These are phyloP conservation scores for Pollenia griseotomentosa DNA, from an alignment of 2,888 invertebrate genomes.

Conservation along the genomic window DNA sequence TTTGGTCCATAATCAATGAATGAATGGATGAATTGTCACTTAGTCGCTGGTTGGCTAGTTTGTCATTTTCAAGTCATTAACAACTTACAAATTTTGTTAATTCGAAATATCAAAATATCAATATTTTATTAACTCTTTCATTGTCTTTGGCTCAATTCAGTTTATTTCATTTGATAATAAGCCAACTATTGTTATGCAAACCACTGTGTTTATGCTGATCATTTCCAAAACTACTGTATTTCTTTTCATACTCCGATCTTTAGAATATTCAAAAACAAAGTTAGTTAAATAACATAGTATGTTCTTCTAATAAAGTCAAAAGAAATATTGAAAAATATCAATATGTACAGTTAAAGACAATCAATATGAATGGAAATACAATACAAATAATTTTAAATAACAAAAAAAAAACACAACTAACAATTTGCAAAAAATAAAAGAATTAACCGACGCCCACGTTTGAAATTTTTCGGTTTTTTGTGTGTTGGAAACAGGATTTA, in stretches of 20 bases:
- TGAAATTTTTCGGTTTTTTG: conserved; percentile 1
- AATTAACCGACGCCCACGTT: conserved; percentile 62
- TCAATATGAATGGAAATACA: conserved; percentile 23
- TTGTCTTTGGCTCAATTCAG: neutral
- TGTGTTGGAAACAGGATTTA: conserved; percentile 43
- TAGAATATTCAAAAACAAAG: neutral
- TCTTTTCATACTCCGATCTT: neutral
- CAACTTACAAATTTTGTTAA: conserved; percentile 23
- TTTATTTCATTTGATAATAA: conserved; percentile 6
- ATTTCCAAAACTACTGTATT: conserved; percentile 59
- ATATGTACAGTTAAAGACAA: conserved; percentile 2
- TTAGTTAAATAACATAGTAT: neutral
- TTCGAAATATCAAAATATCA: conserved; percentile 35
- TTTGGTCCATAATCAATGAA: neutral
- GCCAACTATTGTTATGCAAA: conserved; percentile 50
- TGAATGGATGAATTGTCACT: neutral
- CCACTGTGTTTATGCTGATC: conserved; percentile 11
- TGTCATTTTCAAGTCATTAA: neutral
- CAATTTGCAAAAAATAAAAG: conserved; percentile 46
- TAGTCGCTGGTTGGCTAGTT: neutral
- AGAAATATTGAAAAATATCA: conserved; percentile 1
- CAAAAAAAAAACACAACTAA: neutral
- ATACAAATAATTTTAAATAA: conserved; percentile 16
- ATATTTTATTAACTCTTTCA: conserved; percentile 2
- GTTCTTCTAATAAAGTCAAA: conserved; percentile 28